A percentile compares a stretch with the other conserved stretches of the same genome.
Evolutionary conservation across 2,113 vertebrate genomes (phyloP).

Genomic region (Trematocara unimaculatum): DNA sequence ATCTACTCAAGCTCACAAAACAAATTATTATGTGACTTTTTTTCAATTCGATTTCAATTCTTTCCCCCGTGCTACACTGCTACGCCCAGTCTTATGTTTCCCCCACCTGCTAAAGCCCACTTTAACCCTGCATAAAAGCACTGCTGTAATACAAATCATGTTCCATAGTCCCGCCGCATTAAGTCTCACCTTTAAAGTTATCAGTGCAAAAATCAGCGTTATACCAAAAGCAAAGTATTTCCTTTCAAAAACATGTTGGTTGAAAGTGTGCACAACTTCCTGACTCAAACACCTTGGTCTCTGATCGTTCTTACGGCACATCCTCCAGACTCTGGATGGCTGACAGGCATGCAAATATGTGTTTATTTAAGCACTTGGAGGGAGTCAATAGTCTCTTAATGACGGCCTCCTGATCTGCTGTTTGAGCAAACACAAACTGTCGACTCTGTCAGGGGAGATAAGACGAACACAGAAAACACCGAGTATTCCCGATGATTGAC

Average conservation of each 20-base stretch:
- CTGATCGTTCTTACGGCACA: background rate
- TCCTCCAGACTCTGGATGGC: background rate
- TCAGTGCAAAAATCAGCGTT: background rate
- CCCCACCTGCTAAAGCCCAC: background rate
- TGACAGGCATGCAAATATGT: conserved; percentile 39
- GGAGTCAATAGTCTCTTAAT: conserved; percentile 35
- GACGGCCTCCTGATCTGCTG: conserved; percentile 39
- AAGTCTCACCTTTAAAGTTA: background rate
- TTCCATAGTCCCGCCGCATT: background rate
- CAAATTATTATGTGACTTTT: background rate
- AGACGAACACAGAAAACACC: conserved; percentile 18
- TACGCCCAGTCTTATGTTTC: background rate
- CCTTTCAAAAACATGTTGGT: background rate
- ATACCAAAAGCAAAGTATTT: background rate
- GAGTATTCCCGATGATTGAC: conserved; percentile 27
- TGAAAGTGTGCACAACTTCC: background rate
- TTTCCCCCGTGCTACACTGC: background rate
- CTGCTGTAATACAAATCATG: background rate
- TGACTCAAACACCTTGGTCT: background rate
- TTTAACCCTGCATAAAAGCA: background rate
- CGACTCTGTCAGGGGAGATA: conserved; percentile 50
- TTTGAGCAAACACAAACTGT: conserved; percentile 50
- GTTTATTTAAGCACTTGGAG: conserved; percentile 34
- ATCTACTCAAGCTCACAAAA: background rate
- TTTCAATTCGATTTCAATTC: background rate